Conservation (phyloP, 2,888 invertebrate genomes). For the Prionchulus punctatus region DNA sequence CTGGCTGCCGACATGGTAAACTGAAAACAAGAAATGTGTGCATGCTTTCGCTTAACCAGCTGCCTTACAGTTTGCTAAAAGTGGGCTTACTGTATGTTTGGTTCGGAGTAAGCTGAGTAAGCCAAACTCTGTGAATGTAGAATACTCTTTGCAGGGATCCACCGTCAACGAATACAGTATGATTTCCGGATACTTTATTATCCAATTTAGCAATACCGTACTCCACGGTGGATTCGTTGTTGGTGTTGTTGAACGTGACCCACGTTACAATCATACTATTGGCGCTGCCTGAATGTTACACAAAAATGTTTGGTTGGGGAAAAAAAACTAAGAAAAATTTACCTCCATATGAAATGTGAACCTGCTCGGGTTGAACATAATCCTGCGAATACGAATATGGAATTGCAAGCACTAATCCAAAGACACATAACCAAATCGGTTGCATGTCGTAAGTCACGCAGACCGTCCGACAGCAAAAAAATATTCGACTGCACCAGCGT, state of each 20-base stretch:
- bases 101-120: conserved; percentile 32
- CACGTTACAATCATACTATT: conserved; percentile 62
- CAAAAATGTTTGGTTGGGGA: no score
- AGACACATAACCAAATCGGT: no score
- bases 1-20: conserved; percentile 34
- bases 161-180: conserved; percentile 55
- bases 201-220: conserved; percentile 48
- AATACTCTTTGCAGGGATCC: conserved; percentile 48
- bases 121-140: conserved; percentile 58
- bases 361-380: conserved; percentile 4
- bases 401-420: no score
- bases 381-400: no score
- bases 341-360: conserved; percentile 2
- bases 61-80: no score
- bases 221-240: conserved; percentile 51
- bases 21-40: conserved; percentile 17
- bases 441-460: no score
- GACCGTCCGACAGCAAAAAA: no score
- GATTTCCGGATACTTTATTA: conserved; percentile 37
- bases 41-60: no score
- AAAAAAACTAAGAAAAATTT: neutral
- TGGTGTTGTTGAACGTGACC: conserved; percentile 53
- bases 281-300: no score
- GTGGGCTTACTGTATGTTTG: conserved; percentile 19
- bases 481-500: no score